Percentiles rank a stretch among this genome's conserved stretches.
phyloP scores from a whole-genome alignment of 2,888 invertebrate species.

The Drosophila melanosoma region DNA sequence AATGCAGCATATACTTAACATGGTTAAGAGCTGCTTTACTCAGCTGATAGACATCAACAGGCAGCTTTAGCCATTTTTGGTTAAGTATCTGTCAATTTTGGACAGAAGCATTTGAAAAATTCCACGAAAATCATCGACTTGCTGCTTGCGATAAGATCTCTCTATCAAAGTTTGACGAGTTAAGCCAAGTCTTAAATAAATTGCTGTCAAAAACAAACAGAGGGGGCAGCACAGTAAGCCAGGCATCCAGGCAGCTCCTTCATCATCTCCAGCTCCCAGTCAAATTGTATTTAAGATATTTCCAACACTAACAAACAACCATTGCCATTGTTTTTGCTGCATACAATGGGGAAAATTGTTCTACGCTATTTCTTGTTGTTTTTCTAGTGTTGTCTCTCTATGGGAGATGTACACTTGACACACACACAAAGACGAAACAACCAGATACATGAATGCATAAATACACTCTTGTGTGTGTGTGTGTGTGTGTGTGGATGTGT shows the following conservation, averaged over 20 bases:
- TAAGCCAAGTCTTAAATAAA: slow-evolving; percentile 50
- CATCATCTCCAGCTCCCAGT: slow-evolving; percentile 8
- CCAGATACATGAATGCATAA: slow-evolving; percentile 67
- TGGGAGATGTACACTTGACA: slow-evolving; percentile 51
- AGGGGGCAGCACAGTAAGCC: too few species aligned
- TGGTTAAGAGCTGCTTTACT: background rate
- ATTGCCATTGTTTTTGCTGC: slow-evolving; percentile 32
- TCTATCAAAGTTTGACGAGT: slow-evolving; percentile 1
- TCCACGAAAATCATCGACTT: slow-evolving; percentile 26
- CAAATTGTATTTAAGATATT: slow-evolving; percentile 50
- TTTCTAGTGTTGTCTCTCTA: slow-evolving; percentile 50
- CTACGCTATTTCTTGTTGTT: slow-evolving; percentile 42
- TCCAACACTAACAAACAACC: slow-evolving; percentile 17
- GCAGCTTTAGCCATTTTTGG: background rate
- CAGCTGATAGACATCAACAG: slow-evolving; percentile 5
- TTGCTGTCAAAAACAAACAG: slow-evolving; percentile 57
- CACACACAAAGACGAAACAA: slow-evolving; percentile 34
- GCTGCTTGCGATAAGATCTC: slow-evolving; percentile 7
- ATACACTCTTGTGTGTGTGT: slow-evolving; percentile 17
- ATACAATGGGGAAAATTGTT: slow-evolving; percentile 45
- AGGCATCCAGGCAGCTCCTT: too few species aligned
- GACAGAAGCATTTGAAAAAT: slow-evolving; percentile 3
- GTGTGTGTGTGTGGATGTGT: slow-evolving; percentile 15
- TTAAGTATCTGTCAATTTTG: slow-evolving; percentile 19
- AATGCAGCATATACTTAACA: background rate